Percentiles rank a stretch among this genome's conserved stretches.
Conservation (phyloP, 2,113 vertebrate genomes). For the Petaurus breviceps region DNA sequence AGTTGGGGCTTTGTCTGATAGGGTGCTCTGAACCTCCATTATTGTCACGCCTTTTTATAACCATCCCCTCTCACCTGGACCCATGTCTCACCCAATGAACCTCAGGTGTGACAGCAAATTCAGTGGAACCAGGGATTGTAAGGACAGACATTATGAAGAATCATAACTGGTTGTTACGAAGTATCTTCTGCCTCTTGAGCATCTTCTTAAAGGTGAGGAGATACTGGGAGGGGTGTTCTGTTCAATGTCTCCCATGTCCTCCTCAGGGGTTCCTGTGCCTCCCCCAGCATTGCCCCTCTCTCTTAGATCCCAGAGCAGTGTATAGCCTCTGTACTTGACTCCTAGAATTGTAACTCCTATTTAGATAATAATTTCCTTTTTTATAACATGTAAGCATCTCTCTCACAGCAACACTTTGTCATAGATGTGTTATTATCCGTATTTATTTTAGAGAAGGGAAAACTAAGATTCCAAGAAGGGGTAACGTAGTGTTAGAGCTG, state of each 20-base stretch:
- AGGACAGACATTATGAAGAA: slow-evolving; percentile 87
- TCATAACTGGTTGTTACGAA: slow-evolving; percentile 54
- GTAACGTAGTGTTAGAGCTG: not conserved
- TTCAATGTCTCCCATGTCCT: not conserved
- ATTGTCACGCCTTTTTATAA: not conserved
- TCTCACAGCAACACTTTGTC: not conserved
- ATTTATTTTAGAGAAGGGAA: not conserved
- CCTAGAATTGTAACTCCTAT: not conserved
- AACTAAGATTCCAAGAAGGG: not conserved
- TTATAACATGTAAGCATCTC: not conserved
- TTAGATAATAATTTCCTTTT: not conserved
- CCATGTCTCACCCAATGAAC: accelerated
- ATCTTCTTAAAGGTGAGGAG: slow-evolving; percentile 89
- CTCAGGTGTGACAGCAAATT: slow-evolving; percentile 89
- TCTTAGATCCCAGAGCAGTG: not conserved
- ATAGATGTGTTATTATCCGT: not conserved
- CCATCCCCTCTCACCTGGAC: not conserved
- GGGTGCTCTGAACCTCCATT: not conserved
- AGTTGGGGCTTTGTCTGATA: not conserved
- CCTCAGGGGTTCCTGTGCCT: not conserved
- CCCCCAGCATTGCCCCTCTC: not conserved
- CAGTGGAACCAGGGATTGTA: slow-evolving; percentile 88
- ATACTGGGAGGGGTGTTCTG: not conserved
- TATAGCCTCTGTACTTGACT: not conserved
- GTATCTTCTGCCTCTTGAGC: slow-evolving; percentile 80